A percentile compares a stretch with the other conserved stretches of the same genome.
These are phyloP conservation scores for Papilio aristodemus DNA, from an alignment of 1,140 invertebrate species.

Conservation along the genomic window DNA sequence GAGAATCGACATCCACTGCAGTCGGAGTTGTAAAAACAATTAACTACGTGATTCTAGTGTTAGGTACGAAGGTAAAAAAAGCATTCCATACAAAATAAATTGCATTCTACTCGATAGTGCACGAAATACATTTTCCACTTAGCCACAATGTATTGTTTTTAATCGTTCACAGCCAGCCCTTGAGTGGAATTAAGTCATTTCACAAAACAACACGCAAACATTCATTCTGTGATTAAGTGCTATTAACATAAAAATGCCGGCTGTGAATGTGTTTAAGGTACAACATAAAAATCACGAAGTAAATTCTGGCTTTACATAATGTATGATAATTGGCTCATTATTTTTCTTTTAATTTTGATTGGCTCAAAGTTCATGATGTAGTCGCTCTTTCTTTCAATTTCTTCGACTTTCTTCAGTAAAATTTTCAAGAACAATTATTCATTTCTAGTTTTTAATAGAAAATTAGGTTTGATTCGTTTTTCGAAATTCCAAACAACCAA, in stretches of 20 bases:
- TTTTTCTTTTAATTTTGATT: slow-evolving; percentile 17
- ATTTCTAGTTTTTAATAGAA: no score
- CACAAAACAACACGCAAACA: slow-evolving; percentile 36
- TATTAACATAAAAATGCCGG: slow-evolving; percentile 33
- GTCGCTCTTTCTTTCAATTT: not conserved
- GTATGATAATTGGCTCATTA: slow-evolving; percentile 29
- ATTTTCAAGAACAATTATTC: no score
- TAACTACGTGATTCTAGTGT: not conserved
- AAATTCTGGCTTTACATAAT: slow-evolving; percentile 25
- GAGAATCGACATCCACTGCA: not conserved
- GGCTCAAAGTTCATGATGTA: not conserved
- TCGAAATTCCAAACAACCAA: no score
- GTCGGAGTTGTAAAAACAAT: not conserved
- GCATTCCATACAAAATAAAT: slow-evolving; percentile 17
- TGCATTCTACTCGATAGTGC: slow-evolving; percentile 3
- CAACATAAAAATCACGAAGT: slow-evolving; percentile 25
- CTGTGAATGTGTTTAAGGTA: slow-evolving; percentile 34
- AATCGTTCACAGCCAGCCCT: slow-evolving; percentile 30
- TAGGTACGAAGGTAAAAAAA: slow-evolving; percentile 2
- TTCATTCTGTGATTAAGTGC: slow-evolving; percentile 33
- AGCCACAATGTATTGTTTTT: slow-evolving; percentile 32
- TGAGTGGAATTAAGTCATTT: slow-evolving; percentile 40
- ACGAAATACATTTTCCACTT: slow-evolving; percentile 16
- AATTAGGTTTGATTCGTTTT: no score
- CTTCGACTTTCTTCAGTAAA: no score